Conservation (phyloP, 2,113 vertebrate species). For the Acinonyx jubatus region DNA sequence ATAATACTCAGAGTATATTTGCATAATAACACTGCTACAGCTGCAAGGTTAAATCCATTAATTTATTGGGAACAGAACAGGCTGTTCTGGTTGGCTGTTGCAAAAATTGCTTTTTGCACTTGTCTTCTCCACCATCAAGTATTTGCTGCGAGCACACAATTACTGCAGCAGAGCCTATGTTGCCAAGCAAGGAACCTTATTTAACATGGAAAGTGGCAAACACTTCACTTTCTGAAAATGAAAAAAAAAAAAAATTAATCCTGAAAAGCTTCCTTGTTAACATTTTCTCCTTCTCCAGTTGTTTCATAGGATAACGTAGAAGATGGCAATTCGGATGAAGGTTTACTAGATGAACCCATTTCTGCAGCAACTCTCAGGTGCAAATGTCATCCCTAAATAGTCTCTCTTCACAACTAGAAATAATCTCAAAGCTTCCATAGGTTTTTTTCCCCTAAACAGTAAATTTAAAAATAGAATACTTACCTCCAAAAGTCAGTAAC, state of each 20-base stretch:
- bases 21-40: conserved; percentile 72
- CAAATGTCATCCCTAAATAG: conserved; percentile 37
- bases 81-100: conserved; percentile 68
- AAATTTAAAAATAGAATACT: conserved; percentile 42
- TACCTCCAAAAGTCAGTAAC: conserved; percentile 14
- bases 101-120: conserved; percentile 71
- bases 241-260: conserved; percentile 69
- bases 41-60: conserved; percentile 75
- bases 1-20: conserved; percentile 66
- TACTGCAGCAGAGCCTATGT: neutral
- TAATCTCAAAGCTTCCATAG: neutral
- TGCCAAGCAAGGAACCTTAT: conserved; percentile 49
- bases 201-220: conserved; percentile 60
- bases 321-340: conserved; percentile 54
- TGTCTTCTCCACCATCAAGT: conserved; percentile 68
- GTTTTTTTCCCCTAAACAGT: neutral
- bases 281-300: conserved; percentile 72
- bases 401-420: neutral
- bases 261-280: conserved; percentile 72
- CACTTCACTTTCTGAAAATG: conserved; percentile 69
- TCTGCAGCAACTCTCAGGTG: neutral
- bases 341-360: conserved; percentile 63
- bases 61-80: conserved; percentile 73
- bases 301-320: conserved; percentile 55
- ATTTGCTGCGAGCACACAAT: conserved; percentile 65